Evolutionary conservation across 2,113 vertebrate genomes (phyloP).

Genomic region (Spilogale gracilis): DNA sequence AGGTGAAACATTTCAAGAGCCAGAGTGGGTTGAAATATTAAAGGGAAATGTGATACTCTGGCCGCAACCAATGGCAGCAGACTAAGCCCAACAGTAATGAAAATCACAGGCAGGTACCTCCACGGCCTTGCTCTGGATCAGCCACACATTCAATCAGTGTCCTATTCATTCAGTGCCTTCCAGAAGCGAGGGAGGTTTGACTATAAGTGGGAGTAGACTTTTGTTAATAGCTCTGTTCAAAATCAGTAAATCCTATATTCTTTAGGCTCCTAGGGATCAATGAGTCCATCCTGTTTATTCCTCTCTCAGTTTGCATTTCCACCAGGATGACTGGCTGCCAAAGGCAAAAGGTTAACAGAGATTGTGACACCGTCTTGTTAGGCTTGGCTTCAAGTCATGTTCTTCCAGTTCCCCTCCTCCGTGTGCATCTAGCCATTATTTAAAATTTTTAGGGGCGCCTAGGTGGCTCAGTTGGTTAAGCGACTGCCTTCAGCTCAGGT

Average conservation of each 20-base stretch:
- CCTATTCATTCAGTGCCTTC: background rate
- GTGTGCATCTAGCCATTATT: background rate
- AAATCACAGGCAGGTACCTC: background rate
- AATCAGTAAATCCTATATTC: background rate
- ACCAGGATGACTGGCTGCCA: background rate
- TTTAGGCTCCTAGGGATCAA: background rate
- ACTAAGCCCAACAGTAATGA: background rate
- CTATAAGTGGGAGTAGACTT: background rate
- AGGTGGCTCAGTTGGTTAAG: too few relatives aligned
- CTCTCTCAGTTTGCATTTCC: background rate
- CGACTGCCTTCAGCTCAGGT: too few relatives aligned
- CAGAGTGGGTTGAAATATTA: constrained; percentile 15
- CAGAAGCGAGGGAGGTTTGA: background rate
- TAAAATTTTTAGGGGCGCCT: too few relatives aligned
- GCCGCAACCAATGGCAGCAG: background rate
- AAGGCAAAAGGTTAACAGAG: background rate
- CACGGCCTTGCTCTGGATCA: background rate
- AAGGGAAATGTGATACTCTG: constrained; percentile 41
- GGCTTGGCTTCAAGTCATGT: background rate
- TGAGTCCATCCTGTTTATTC: background rate
- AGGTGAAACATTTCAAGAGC: constrained; percentile 37
- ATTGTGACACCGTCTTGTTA: background rate
- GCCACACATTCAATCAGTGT: background rate
- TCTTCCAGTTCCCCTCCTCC: background rate
- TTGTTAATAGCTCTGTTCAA: background rate